phyloP scores from a whole-genome alignment of 2,888 invertebrate genomes.

The Epirrita christyi region DNA sequence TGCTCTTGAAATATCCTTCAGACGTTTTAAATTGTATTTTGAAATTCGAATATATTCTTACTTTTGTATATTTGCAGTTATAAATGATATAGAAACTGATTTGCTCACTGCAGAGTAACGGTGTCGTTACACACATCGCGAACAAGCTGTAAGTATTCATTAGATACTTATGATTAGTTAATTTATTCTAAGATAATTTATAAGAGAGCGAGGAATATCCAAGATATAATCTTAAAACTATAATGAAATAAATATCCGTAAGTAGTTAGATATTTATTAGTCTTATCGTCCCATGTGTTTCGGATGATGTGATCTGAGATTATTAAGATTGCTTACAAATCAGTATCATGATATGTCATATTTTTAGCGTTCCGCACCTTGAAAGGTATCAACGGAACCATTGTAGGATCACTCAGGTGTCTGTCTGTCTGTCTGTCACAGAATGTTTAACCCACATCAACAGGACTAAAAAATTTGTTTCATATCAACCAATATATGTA shows the following conservation, averaged over 20 bases:
- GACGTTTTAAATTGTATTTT: slow-evolving; percentile 18
- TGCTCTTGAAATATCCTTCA: slow-evolving; percentile 23
- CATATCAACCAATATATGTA: too few relatives aligned
- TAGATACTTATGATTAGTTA: slow-evolving; percentile 73
- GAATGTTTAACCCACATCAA: too few relatives aligned
- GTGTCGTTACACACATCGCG: slow-evolving; percentile 61
- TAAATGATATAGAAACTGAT: slow-evolving; percentile 36
- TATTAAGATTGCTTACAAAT: too few relatives aligned
- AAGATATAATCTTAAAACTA: slow-evolving; percentile 77
- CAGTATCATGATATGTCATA: slow-evolving; percentile 1
- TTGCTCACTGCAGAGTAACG: slow-evolving; percentile 72
- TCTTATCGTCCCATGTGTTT: slow-evolving; percentile 60
- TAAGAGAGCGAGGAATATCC: slow-evolving; percentile 80
- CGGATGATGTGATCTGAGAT: slow-evolving; percentile 63
- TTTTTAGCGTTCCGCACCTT: too few relatives aligned
- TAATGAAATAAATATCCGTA: slow-evolving; percentile 60
- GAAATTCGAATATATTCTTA: slow-evolving; percentile 20
- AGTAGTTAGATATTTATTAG: slow-evolving; percentile 67
- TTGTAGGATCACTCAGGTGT: too few relatives aligned
- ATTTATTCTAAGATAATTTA: slow-evolving; percentile 76
- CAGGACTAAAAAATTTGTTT: too few relatives aligned
- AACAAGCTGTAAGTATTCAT: slow-evolving; percentile 78
- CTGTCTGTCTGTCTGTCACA: too few relatives aligned
- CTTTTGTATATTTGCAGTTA: background rate
- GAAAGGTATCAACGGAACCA: too few relatives aligned